Evolutionary conservation across 2,113 vertebrate genomes (phyloP).

Genomic region (Perccottus glenii): DNA sequence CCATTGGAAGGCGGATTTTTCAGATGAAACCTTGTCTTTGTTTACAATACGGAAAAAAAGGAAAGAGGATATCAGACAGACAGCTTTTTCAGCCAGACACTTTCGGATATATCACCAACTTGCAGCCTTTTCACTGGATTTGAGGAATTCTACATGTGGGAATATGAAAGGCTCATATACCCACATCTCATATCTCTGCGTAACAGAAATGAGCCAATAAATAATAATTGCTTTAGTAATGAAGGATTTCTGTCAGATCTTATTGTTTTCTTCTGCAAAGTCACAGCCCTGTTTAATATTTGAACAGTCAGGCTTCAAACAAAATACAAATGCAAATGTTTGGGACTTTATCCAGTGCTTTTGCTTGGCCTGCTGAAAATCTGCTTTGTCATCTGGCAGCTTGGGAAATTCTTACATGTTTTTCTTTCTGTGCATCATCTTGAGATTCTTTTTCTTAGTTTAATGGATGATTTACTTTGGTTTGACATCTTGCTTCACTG

Average conservation of each 20-base stretch:
- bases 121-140: neutral
- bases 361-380: neutral
- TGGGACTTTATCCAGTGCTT: neutral
- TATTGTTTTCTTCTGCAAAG: neutral
- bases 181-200: conserved; percentile 1
- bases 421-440: conserved; percentile 6
- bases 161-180: conserved; percentile 26
- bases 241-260: conserved; percentile 1
- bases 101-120: neutral
- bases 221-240: conserved; percentile 1
- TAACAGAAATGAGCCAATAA: conserved; percentile 18
- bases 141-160: conserved; percentile 30
- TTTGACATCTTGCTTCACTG: neutral
- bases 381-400: neutral
- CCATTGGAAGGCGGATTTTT: neutral
- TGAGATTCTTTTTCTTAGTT: neutral
- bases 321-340: neutral
- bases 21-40: neutral
- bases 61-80: neutral
- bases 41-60: neutral
- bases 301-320: neutral
- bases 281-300: neutral
- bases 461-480: neutral
- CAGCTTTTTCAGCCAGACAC: neutral
- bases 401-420: neutral